Conservation (phyloP, 2,797 vertebrate genomes). For the Ctenosaura bakeri region DNA sequence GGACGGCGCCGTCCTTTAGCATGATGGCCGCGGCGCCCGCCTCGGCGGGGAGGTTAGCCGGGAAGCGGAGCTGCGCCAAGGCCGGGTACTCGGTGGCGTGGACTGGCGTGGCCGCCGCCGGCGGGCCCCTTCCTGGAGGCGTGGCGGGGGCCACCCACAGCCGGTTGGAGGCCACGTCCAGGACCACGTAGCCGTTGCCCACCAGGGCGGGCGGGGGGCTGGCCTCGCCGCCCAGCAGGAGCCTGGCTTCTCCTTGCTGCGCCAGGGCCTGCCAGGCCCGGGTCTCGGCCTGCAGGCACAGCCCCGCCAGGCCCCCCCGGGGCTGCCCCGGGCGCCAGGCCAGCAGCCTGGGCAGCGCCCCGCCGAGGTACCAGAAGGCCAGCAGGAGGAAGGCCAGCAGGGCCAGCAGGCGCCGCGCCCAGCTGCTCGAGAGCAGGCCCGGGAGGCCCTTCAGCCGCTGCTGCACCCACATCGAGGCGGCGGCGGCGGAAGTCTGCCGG, state of each 20-base stretch:
- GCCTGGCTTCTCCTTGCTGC: slow-evolving; percentile 86
- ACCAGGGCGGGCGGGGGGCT: slow-evolving; percentile 81
- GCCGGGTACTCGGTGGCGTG: slow-evolving; percentile 86
- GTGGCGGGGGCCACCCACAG: slow-evolving; percentile 85
- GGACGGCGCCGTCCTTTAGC: slow-evolving; percentile 89
- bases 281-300: slow-evolving; percentile 87
- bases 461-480: slow-evolving; percentile 90
- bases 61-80: slow-evolving; percentile 80
- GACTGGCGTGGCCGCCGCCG: slow-evolving; percentile 79
- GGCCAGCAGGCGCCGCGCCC: slow-evolving; percentile 89
- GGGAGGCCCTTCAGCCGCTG: slow-evolving; percentile 93
- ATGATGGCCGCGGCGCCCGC: slow-evolving; percentile 83
- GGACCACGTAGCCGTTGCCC: slow-evolving; percentile 90
- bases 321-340: slow-evolving; percentile 76
- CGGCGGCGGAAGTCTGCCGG: too few relatives aligned
- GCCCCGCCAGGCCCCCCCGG: slow-evolving; percentile 82
- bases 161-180: slow-evolving; percentile 87
- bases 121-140: background rate
- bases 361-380: slow-evolving; percentile 89
- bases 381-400: slow-evolving; percentile 86
- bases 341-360: slow-evolving; percentile 80
- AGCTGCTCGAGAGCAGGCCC: slow-evolving; percentile 93
- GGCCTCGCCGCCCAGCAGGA: slow-evolving; percentile 64
- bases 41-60: slow-evolving; percentile 78
- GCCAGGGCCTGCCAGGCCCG: slow-evolving; percentile 85